phyloP scores from a whole-genome alignment of 2,113 vertebrate species.

The Callocephalon fimbriatum region DNA sequence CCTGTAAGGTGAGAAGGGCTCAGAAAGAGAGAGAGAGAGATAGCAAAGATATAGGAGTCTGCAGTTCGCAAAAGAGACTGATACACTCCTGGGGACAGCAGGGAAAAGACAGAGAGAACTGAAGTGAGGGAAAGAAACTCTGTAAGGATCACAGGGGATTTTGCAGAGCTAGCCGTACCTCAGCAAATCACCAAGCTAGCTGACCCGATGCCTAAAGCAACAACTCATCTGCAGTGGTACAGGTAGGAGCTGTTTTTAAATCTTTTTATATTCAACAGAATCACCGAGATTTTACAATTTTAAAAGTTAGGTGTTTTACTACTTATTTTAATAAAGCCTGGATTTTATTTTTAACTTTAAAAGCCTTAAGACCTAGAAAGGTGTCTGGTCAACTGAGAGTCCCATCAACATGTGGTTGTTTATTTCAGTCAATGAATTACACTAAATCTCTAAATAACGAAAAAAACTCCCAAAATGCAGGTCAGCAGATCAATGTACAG shows the following conservation, averaged over 20 bases:
- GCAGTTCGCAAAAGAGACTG: background rate
- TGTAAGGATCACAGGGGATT: background rate
- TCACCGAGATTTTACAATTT: background rate
- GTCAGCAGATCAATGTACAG: background rate
- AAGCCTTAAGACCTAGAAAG: background rate
- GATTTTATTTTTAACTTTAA: background rate
- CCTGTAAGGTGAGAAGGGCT: background rate
- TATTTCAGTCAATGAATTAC: background rate
- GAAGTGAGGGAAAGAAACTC: background rate
- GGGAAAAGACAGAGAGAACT: background rate
- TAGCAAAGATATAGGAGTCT: background rate
- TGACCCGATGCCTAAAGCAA: background rate
- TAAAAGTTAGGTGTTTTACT: background rate
- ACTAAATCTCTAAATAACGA: background rate
- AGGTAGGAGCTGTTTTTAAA: background rate
- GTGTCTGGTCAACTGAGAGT: background rate
- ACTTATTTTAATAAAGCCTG: background rate
- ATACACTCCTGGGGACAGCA: fast-evolving
- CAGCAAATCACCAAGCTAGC: background rate
- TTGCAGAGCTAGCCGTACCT: background rate
- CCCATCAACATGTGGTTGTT: background rate
- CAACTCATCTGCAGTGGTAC: background rate
- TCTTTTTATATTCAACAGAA: background rate
- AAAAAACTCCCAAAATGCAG: background rate
- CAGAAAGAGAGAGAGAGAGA: background rate